These are phyloP conservation scores for Hydropsyche betteni DNA, from an alignment of 2,888 invertebrate genomes.

Conservation along the genomic window DNA sequence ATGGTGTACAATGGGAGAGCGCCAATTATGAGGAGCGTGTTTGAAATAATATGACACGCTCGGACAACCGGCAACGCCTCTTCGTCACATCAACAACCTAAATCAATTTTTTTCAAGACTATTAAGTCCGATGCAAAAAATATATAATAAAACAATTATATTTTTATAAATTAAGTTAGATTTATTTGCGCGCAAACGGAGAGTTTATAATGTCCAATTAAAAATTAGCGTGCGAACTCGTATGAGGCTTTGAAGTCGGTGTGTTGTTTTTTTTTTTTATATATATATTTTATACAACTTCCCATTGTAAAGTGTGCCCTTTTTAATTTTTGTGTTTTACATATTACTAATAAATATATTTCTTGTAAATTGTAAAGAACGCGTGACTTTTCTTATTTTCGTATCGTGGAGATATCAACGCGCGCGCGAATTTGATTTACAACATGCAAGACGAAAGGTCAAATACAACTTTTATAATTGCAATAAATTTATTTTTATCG, in stretches of 20 bases:
- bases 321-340: slow-evolving; percentile 11
- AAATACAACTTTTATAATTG: too few relatives aligned
- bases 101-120: slow-evolving; percentile 7
- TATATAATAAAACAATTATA: too few relatives aligned
- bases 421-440: too few relatives aligned
- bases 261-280: not conserved
- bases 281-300: slow-evolving; percentile 8
- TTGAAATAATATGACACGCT: slow-evolving; percentile 40
- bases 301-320: slow-evolving; percentile 21
- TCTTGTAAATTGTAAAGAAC: not conserved
- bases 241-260: not conserved
- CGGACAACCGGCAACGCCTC: slow-evolving; percentile 42
- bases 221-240: slow-evolving; percentile 35
- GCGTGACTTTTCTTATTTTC: not conserved
- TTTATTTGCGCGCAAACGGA: too few relatives aligned
- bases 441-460: too few relatives aligned
- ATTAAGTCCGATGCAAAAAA: too few relatives aligned
- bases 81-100: slow-evolving; percentile 40
- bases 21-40: slow-evolving; percentile 35
- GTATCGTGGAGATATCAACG: too few relatives aligned
- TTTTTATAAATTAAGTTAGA: too few relatives aligned
- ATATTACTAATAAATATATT: slow-evolving; percentile 1
- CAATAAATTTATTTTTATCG: too few relatives aligned
- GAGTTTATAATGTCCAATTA: slow-evolving; percentile 11
- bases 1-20: not conserved